Conservation (phyloP, 2,888 invertebrate species). For the Orthonevra nobilis region DNA sequence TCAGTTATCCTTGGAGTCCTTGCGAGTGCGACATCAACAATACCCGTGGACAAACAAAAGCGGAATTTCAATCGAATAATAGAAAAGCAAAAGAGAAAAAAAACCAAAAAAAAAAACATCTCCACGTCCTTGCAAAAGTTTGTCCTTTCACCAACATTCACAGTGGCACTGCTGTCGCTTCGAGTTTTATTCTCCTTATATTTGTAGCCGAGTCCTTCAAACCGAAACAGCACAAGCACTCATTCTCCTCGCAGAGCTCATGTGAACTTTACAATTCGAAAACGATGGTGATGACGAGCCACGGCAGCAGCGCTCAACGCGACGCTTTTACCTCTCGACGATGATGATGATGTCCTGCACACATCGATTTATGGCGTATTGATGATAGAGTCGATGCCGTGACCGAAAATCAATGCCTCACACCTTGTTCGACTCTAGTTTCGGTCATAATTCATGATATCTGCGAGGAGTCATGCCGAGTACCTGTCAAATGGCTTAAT, state of each 20-base stretch:
- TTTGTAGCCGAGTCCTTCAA: slow-evolving; percentile 9
- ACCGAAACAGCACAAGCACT: slow-evolving; percentile 17
- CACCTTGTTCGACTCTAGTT: slow-evolving; percentile 39
- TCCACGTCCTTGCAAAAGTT: slow-evolving; percentile 58
- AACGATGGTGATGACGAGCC: slow-evolving; percentile 30
- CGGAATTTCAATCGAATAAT: slow-evolving; percentile 58
- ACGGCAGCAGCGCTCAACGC: too few relatives aligned
- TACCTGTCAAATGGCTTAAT: slow-evolving; percentile 34
- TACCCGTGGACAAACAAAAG: slow-evolving; percentile 58
- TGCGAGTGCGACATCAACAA: slow-evolving; percentile 42
- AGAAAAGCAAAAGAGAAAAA: slow-evolving; percentile 15
- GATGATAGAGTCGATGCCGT: slow-evolving; percentile 39
- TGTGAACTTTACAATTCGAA: slow-evolving; percentile 46
- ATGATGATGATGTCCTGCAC: slow-evolving; percentile 17
- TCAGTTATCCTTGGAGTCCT: slow-evolving; percentile 37
- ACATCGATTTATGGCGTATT: slow-evolving; percentile 46
- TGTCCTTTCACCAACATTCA: slow-evolving; percentile 48
- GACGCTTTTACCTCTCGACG: slow-evolving; percentile 38
- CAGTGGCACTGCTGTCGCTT: slow-evolving; percentile 28
- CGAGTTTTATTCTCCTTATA: background rate
- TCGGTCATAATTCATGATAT: slow-evolving; percentile 56
- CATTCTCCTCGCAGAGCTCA: too few relatives aligned
- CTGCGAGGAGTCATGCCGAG: slow-evolving; percentile 45
- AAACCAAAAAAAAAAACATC: slow-evolving; percentile 4
- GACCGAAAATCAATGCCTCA: slow-evolving; percentile 39